A percentile compares a stretch with the other conserved stretches of the same genome.
These are phyloP conservation scores for Chloropsis cyanopogon DNA, from an alignment of 2,113 vertebrate genomes.

Conservation along the genomic window DNA sequence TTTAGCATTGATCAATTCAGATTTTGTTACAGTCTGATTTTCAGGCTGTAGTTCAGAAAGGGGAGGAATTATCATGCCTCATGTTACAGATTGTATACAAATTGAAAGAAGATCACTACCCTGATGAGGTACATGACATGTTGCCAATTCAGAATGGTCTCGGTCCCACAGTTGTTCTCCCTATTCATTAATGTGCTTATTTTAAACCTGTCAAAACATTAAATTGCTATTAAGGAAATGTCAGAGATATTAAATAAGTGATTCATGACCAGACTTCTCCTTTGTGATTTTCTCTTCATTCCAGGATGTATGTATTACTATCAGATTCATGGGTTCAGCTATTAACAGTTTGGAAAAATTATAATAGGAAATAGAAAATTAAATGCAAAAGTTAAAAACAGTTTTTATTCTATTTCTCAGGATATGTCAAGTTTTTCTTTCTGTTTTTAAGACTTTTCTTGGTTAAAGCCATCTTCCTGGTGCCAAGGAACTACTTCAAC, in stretches of 20 bases:
- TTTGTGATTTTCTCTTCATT: background rate
- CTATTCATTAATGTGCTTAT: background rate
- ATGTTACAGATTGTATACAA: background rate
- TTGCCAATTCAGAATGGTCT: background rate
- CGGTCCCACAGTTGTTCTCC: fast-evolving
- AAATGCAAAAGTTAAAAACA: background rate
- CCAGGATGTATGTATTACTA: background rate
- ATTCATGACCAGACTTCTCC: background rate
- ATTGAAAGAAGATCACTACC: background rate
- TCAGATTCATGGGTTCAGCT: background rate
- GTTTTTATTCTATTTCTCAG: background rate
- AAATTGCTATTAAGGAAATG: background rate
- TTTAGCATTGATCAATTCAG: background rate
- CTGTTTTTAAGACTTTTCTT: background rate
- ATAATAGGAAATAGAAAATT: background rate
- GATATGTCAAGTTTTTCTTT: background rate
- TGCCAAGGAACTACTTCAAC: background rate
- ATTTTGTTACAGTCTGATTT: background rate
- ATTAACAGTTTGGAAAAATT: background rate
- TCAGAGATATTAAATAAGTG: background rate
- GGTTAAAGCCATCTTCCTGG: background rate
- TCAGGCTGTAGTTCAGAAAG: background rate
- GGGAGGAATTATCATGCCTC: background rate
- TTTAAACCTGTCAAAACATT: background rate
- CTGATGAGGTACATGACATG: background rate